phyloP scores from a whole-genome alignment of 53 echinoderm and acorn worm genomes.

The Luidia sarsii region DNA sequence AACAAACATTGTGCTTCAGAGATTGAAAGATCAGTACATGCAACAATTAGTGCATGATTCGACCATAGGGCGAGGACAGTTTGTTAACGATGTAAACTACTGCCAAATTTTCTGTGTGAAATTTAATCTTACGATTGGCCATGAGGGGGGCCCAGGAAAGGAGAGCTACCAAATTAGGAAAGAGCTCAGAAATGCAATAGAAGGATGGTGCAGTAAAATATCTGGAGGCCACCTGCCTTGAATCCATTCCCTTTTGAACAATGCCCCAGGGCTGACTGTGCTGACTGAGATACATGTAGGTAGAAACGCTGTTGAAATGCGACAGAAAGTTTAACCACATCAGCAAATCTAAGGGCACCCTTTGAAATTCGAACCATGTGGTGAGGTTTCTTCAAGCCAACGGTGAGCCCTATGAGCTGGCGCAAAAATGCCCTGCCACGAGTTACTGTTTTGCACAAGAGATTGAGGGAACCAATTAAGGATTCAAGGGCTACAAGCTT shows the following conservation, averaged over 20 bases:
- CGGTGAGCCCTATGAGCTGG: slow-evolving; percentile 3
- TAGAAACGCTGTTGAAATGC: slow-evolving; percentile 40
- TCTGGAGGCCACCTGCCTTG: slow-evolving; percentile 18
- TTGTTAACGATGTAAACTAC: slow-evolving; percentile 45
- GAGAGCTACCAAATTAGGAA: slow-evolving; percentile 2
- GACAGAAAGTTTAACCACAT: slow-evolving; percentile 46
- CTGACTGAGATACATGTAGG: neutral
- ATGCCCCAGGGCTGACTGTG: slow-evolving; percentile 27
- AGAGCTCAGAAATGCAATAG: slow-evolving; percentile 48
- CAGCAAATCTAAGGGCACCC: slow-evolving; percentile 29
- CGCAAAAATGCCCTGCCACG: slow-evolving; percentile 38
- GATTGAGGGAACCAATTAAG: slow-evolving; percentile 26
- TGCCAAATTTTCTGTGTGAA: slow-evolving; percentile 45
- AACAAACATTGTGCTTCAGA: slow-evolving; percentile 7
- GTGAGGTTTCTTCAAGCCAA: neutral
- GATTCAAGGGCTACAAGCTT: slow-evolving; percentile 15
- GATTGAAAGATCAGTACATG: slow-evolving; percentile 25
- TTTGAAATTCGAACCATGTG: slow-evolving; percentile 35
- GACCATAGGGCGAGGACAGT: neutral
- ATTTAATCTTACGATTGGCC: neutral
- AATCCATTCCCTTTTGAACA: slow-evolving; percentile 47
- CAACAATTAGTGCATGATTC: slow-evolving; percentile 33
- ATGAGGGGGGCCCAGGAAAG: too few relatives aligned
- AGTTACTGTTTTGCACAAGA: slow-evolving; percentile 4
- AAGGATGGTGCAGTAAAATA: neutral